Base-by-base conservation (phyloP, 2,797 vertebrate species). In the Spea hammondii region DNA sequence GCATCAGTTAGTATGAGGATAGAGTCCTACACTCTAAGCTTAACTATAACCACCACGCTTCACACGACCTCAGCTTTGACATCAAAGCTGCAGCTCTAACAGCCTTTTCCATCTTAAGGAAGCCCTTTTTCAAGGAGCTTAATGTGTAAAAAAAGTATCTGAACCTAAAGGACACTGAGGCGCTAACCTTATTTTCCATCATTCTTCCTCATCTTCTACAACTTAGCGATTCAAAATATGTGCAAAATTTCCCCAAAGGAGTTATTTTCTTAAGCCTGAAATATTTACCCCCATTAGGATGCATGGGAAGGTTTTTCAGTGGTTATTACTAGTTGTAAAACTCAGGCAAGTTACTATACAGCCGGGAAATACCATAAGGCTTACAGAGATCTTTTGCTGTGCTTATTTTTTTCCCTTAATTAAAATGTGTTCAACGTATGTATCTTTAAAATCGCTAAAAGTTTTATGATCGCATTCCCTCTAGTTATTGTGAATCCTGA, bases 81-180 rank as follows among this genome's bases (percentile, higher is more conserved):
- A 79, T 79, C 74, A 74, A 68, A 68, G 53, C 12, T 59, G 44
- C 32, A 32, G 57, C 78, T 46, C 7, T 32, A n/a, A 11, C 70
- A 70, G 75, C 72, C 78, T 69, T 70, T 79, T 6, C 45, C 10
- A 10, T 44, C 5, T 13, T 11, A 45, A 46, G n/a, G 59, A 62
- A 17, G 9, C 4, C 59, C 32, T 32, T 12, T 7, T 10, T 12
- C 59, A 62, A 5, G 6, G 59, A 6, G n/a, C 59, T 2, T 62
- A 12, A 5, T 57, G 1, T 5, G 11, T n/a, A 57, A 2, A 57
- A 6, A 13, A 13, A 13, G 12, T 57, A 32, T 32, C 32, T 1
- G 1, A 32, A 32, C 32, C 32, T 32, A 32, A 32, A 32, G 32
- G 32, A 32, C 32, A 32, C 32, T 32, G 32, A 32, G 32, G 32